phyloP scores from a whole-genome alignment of 92 coral and sea anemone genomes.

The Epizoanthus rinbou region DNA sequence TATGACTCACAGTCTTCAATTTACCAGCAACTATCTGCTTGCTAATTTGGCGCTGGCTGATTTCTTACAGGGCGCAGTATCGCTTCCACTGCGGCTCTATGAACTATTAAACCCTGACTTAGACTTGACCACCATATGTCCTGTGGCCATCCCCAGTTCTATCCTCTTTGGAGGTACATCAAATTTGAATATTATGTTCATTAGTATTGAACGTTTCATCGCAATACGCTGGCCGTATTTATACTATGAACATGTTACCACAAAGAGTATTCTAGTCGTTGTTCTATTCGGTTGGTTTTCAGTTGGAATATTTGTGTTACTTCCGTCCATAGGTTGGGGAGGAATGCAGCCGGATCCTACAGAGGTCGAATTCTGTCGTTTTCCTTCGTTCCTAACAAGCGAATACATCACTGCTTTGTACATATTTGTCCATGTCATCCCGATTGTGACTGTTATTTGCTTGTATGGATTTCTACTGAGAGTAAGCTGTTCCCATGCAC shows the following conservation, averaged over 20 bases:
- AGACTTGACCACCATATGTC: constrained; percentile 49
- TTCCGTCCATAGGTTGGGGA: constrained; percentile 68
- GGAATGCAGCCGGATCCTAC: constrained; percentile 10
- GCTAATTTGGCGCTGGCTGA: constrained; percentile 77
- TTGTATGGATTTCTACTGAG: constrained; percentile 70
- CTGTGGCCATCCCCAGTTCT: constrained; percentile 54
- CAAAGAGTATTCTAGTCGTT: constrained; percentile 35
- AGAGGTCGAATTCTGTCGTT: constrained; percentile 54
- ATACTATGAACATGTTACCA: constrained; percentile 55
- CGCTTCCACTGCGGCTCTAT: constrained; percentile 68
- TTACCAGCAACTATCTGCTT: constrained; percentile 66
- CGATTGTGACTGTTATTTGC: constrained; percentile 52
- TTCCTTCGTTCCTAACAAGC: constrained; percentile 56
- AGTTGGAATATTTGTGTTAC: constrained; percentile 50
- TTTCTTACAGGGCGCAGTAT: constrained; percentile 67
- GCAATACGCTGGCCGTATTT: constrained; percentile 76
- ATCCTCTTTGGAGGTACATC: constrained; percentile 81
- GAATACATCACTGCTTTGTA: constrained; percentile 61
- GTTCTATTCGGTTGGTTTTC: constrained; percentile 52
- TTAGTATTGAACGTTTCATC: constrained; percentile 73
- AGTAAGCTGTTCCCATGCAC: constrained; percentile 67
- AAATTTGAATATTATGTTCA: constrained; percentile 64
- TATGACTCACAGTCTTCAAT: constrained; percentile 54
- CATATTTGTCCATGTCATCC: constrained; percentile 61
- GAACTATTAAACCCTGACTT: constrained; percentile 43